A percentile compares a stretch with the other conserved stretches of the same genome.
Evolutionary conservation across 92 coral and sea anemone species (phyloP).

Genomic region (Epizoanthus illoricatus): DNA sequence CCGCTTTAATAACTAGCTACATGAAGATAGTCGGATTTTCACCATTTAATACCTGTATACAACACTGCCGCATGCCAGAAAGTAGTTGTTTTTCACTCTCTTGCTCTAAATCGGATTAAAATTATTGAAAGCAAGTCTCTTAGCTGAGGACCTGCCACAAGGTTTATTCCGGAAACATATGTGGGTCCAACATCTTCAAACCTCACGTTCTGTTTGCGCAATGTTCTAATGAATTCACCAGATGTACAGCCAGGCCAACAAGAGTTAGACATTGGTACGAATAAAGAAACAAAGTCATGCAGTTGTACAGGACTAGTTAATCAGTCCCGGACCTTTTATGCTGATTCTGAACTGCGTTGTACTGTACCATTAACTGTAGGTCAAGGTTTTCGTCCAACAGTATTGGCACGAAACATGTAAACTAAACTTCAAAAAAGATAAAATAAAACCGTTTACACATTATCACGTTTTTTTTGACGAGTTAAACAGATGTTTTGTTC

Average conservation of each 20-base stretch:
- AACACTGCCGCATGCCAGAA: no score
- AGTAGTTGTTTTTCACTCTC: background rate
- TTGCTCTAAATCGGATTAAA: background rate
- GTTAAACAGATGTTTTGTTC: constrained; percentile 1
- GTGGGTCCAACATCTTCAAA: background rate
- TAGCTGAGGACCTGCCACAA: background rate
- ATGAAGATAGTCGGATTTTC: background rate
- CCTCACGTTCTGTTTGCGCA: constrained; percentile 9
- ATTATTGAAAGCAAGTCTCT: background rate
- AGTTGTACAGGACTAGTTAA: background rate
- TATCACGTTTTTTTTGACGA: constrained; percentile 25
- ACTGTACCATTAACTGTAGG: background rate
- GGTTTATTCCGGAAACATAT: background rate
- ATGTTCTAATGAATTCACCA: constrained; percentile 1
- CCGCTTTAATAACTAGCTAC: no score
- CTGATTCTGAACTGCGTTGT: background rate
- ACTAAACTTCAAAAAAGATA: background rate
- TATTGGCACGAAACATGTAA: background rate
- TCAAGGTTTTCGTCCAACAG: background rate
- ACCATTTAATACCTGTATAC: background rate
- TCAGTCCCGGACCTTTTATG: background rate
- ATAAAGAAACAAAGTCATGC: background rate
- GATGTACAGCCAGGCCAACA: background rate
- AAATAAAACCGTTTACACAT: background rate
- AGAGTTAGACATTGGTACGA: background rate